Evolutionary conservation across 2,888 invertebrate genomes (phyloP).

Genomic region (Acanthococcus lagerstroemiae): DNA sequence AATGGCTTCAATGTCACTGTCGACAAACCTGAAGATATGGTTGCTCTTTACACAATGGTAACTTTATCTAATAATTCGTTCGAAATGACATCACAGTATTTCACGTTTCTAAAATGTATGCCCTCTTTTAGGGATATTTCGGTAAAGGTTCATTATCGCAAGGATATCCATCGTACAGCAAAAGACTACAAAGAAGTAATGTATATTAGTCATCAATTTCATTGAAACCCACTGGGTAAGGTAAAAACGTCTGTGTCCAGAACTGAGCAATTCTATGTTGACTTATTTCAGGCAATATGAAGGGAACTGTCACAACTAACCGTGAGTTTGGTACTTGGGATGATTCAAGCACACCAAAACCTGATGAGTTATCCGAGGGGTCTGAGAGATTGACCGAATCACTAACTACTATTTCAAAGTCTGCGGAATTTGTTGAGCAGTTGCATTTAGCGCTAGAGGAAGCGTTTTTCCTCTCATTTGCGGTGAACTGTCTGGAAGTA

Average conservation of each 20-base stretch:
- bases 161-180: slow-evolving; percentile 18
- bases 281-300: too few species aligned
- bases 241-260: too few species aligned
- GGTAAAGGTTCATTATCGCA: slow-evolving; percentile 18
- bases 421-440: not conserved
- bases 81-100: not conserved
- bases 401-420: not conserved
- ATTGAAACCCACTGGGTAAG: too few species aligned
- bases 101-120: not conserved
- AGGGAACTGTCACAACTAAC: too few species aligned
- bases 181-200: slow-evolving; percentile 6
- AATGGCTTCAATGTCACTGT: slow-evolving; percentile 18
- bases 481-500: slow-evolving; percentile 57
- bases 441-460: slow-evolving; percentile 60
- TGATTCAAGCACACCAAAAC: not conserved
- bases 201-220: not conserved
- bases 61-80: not conserved
- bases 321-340: too few species aligned
- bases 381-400: too few species aligned
- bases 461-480: slow-evolving; percentile 61
- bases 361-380: too few species aligned
- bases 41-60: slow-evolving; percentile 16
- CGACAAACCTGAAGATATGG: slow-evolving; percentile 6
- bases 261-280: too few species aligned
- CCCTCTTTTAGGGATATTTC: slow-evolving; percentile 20